Evolutionary conservation across 2,797 vertebrate species (phyloP).

Genomic region (Hipposideros larvatus): DNA sequence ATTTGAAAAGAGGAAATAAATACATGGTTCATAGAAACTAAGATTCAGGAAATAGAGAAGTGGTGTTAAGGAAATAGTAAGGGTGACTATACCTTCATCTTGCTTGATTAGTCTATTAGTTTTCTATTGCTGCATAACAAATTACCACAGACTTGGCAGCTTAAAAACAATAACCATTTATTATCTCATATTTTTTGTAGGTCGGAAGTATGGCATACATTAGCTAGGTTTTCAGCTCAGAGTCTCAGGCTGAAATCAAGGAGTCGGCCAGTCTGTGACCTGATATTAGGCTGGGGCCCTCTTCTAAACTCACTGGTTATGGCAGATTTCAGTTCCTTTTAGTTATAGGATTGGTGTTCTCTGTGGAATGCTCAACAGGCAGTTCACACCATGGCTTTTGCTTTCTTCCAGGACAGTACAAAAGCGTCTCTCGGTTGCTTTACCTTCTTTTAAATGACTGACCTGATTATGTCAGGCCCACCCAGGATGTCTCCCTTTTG

Average conservation of each 20-base stretch:
- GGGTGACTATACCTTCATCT: not conserved
- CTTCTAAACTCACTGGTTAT: not conserved
- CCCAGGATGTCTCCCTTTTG: not conserved
- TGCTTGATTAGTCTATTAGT: not conserved
- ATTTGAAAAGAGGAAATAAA: not conserved
- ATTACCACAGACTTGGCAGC: not conserved
- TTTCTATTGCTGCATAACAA: not conserved
- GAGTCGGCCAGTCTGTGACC: not conserved
- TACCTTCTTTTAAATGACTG: not conserved
- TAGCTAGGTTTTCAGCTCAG: not conserved
- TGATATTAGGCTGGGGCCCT: not conserved
- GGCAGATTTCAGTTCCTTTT: not conserved
- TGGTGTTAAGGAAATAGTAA: not conserved
- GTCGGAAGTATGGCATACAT: not conserved
- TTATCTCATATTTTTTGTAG: not conserved
- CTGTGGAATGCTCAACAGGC: not conserved
- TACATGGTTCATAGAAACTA: not conserved
- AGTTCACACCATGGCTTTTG: not conserved
- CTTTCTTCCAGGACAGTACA: not conserved
- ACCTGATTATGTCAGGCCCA: slow-evolving; percentile 1
- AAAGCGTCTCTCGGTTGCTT: not conserved
- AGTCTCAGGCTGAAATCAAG: not conserved
- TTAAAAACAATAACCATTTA: not conserved
- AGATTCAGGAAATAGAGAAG: not conserved
- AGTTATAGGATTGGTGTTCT: not conserved